A percentile compares a stretch with the other conserved stretches of the same genome.
Conservation (phyloP, 2,113 vertebrate species). For the Lophius piscatorius region DNA sequence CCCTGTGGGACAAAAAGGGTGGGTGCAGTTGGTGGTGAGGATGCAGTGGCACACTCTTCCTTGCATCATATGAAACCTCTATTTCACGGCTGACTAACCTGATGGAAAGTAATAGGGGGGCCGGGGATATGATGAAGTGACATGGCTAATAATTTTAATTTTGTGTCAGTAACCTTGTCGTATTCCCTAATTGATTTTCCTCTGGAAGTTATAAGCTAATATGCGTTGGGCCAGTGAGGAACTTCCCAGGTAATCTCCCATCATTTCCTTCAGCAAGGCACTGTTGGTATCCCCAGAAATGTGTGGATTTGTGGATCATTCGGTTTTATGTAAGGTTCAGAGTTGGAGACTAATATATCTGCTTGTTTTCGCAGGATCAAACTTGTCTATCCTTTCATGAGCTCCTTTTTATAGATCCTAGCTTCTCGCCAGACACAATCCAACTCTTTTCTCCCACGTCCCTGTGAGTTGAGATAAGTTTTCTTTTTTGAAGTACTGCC, state of each 20-base stretch:
- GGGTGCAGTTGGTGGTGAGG: slow-evolving; percentile 47
- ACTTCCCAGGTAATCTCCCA: slow-evolving; percentile 44
- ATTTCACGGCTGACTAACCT: slow-evolving; percentile 80
- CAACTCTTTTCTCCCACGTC: slow-evolving; percentile 43
- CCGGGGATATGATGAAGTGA: slow-evolving; percentile 74
- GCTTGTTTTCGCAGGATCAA: slow-evolving; percentile 61
- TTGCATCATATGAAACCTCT: slow-evolving; percentile 71
- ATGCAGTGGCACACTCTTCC: slow-evolving; percentile 62
- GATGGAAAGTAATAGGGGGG: slow-evolving; percentile 76
- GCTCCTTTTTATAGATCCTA: slow-evolving; percentile 62
- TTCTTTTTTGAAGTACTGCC: slow-evolving; percentile 38
- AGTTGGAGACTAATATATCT: slow-evolving; percentile 52
- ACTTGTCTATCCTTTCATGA: slow-evolving; percentile 49
- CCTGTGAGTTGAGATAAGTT: slow-evolving; percentile 38
- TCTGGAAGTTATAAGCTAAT: slow-evolving; percentile 53
- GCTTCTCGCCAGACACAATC: slow-evolving; percentile 53
- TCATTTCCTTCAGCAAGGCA: not conserved
- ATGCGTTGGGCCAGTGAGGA: slow-evolving; percentile 24
- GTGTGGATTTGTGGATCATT: slow-evolving; percentile 31
- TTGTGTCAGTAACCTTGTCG: slow-evolving; percentile 77
- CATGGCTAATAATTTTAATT: slow-evolving; percentile 81
- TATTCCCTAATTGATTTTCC: slow-evolving; percentile 76
- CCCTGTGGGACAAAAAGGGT: slow-evolving; percentile 48
- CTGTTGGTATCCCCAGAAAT: slow-evolving; percentile 7
- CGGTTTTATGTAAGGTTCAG: slow-evolving; percentile 35